Evolutionary conservation across 2,888 invertebrate genomes (phyloP), one percentile per base, ranked within the genome.

Genomic region (Nemotelus pantherinus): DNA sequence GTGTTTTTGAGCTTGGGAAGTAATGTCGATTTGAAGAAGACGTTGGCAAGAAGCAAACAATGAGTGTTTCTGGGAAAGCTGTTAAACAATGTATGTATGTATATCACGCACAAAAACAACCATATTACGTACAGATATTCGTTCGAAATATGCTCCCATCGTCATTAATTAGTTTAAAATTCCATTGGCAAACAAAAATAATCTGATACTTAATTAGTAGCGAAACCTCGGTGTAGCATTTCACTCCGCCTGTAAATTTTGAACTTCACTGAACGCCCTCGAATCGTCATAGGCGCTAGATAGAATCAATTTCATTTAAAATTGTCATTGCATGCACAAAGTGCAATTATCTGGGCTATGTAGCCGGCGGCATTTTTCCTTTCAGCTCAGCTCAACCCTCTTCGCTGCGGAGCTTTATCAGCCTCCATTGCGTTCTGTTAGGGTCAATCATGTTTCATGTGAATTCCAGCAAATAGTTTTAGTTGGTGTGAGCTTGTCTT

Each of bases 381-480:
- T 25, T 1, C 25, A 25, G 25, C 25, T 25, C 0, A 25, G 1
- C 25, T 25, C 25, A 25, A 25, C 25, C 25, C 25, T 25, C 25
- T 25, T 25, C 25, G 25, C 25, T 25, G 25, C 25, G 25, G 25
- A 25, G 25, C 25, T 25, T 25, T 25, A 25, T 1, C 0, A 25
- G 25, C 25, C 25, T 25, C 25, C 65, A 65, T 10, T 45, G 65
- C 9, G 10, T 9, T 2, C 65, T 65, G 10, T 65, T 65, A 65
- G 47, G 47, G 65, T 65, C 65, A 65, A 47, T 47, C 44, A 65
- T 10, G 65, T 65, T 65, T 65, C 4, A 47, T 65, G 47, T 47
- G 65, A 65, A 65, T 65, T 65, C 10, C 41, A 47, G 45, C 65
- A 65, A 65, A 65, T 41, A 65, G 9, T 47, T 65, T 65, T 2